Evolutionary conservation across 2,797 vertebrate genomes (phyloP).

Genomic region (Ibycter americanus): DNA sequence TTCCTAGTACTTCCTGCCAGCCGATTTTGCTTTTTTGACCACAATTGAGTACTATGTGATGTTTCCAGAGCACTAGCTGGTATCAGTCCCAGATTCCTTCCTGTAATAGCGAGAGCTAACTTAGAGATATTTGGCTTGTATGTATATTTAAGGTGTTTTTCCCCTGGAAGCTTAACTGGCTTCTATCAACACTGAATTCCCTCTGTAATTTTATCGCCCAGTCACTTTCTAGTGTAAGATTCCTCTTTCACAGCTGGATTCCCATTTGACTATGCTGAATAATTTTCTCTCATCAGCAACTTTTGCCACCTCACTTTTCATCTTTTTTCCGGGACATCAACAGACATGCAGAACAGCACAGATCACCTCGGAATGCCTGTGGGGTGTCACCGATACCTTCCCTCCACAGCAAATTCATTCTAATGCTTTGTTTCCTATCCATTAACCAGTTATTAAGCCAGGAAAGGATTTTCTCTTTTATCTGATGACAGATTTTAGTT

Average conservation of each 20-base stretch:
- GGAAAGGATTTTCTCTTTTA: not conserved
- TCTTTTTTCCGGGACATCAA: not conserved
- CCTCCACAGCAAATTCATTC: not conserved
- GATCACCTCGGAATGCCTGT: not conserved
- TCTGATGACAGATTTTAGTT: not conserved
- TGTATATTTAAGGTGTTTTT: not conserved
- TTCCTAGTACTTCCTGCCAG: not conserved
- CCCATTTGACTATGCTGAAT: not conserved
- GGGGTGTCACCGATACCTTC: not conserved
- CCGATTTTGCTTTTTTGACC: not conserved
- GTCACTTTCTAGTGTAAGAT: not conserved
- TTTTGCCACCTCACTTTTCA: not conserved
- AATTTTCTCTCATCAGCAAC: not conserved
- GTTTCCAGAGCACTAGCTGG: not conserved
- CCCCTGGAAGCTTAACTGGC: not conserved
- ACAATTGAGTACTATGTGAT: not conserved
- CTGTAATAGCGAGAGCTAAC: not conserved
- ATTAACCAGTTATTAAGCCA: not conserved
- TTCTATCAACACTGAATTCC: not conserved
- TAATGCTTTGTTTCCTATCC: not conserved
- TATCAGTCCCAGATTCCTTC: slow-evolving; percentile 1
- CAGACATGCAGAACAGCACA: not conserved
- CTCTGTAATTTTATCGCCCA: not conserved
- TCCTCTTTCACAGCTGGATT: not conserved
- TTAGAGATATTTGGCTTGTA: not conserved